Percentiles rank a stretch among this genome's conserved stretches.
Evolutionary conservation across 64 coral and sea anemone genomes (phyloP).

Genomic region (Porites australiensis): DNA sequence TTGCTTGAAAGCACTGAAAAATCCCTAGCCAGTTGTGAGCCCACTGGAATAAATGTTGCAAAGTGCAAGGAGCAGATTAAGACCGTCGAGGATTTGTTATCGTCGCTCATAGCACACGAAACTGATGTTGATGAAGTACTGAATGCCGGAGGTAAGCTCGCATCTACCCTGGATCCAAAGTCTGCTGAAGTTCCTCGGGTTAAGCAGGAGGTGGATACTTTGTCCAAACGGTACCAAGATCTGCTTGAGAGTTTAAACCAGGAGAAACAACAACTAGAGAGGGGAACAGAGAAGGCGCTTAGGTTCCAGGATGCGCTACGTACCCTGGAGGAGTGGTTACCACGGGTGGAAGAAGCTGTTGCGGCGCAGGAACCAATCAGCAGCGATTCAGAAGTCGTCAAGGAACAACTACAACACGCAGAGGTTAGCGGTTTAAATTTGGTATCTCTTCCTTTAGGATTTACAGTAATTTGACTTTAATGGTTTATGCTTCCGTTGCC

Average conservation of each 20-base stretch:
- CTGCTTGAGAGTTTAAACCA: conserved; percentile 65
- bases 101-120: conserved; percentile 59
- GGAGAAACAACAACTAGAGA: conserved; percentile 73
- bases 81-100: conserved; percentile 67
- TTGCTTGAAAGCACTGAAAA: conserved; percentile 80
- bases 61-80: conserved; percentile 74
- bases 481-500: too few species aligned
- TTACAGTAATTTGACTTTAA: too few species aligned
- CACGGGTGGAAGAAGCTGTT: conserved; percentile 74
- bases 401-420: conserved; percentile 83
- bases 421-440: conserved; percentile 57
- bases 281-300: conserved; percentile 72
- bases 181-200: conserved; percentile 68
- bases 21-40: conserved; percentile 50
- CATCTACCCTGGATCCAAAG: conserved; percentile 72
- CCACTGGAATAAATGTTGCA: conserved; percentile 70
- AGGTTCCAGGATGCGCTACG: conserved; percentile 89
- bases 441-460: too few species aligned
- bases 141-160: conserved; percentile 64
- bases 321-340: conserved; percentile 86
- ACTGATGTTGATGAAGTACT: conserved; percentile 53
- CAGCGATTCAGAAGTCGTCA: conserved; percentile 87
- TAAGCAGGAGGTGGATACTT: conserved; percentile 63
- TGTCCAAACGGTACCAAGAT: conserved; percentile 67
- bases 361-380: conserved; percentile 82